These are phyloP conservation scores for Mobula hypostoma DNA, from an alignment of 2,113 vertebrate genomes.

Conservation along the genomic window DNA sequence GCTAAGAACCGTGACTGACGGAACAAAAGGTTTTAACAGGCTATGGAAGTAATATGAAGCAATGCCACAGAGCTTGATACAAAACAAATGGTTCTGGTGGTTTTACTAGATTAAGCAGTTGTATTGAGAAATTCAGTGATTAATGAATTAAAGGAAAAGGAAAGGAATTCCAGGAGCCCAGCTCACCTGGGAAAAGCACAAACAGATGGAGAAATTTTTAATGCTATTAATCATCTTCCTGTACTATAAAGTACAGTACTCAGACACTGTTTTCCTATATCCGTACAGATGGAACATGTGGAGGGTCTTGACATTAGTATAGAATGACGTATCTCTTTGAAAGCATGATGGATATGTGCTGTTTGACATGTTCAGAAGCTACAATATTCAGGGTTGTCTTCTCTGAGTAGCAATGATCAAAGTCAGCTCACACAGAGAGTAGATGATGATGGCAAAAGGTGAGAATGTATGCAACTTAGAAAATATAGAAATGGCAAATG, in stretches of 20 bases:
- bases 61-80: slow-evolving; percentile 14
- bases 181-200: slow-evolving; percentile 36
- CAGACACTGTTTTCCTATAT: not conserved
- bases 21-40: slow-evolving; percentile 28
- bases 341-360: not conserved
- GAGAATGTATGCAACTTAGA: not conserved
- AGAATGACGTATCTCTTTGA: not conserved
- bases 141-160: slow-evolving; percentile 34
- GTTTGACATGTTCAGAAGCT: slow-evolving; percentile 12
- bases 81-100: slow-evolving; percentile 12
- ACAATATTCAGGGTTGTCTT: not conserved
- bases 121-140: slow-evolving; percentile 33
- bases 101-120: not conserved
- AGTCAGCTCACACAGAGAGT: not conserved
- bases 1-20: slow-evolving; percentile 11
- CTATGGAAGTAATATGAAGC: slow-evolving; percentile 20
- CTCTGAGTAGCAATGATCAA: slow-evolving; percentile 4
- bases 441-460: not conserved
- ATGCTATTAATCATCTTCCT: slow-evolving; percentile 24
- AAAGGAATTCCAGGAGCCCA: slow-evolving; percentile 34
- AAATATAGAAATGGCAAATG: slow-evolving; percentile 10
- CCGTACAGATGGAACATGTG: not conserved
- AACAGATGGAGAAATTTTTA: slow-evolving; percentile 28
- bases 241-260: not conserved
- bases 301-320: not conserved